Base-by-base conservation (phyloP, 2,797 vertebrate species). In the Manis javanica region DNA sequence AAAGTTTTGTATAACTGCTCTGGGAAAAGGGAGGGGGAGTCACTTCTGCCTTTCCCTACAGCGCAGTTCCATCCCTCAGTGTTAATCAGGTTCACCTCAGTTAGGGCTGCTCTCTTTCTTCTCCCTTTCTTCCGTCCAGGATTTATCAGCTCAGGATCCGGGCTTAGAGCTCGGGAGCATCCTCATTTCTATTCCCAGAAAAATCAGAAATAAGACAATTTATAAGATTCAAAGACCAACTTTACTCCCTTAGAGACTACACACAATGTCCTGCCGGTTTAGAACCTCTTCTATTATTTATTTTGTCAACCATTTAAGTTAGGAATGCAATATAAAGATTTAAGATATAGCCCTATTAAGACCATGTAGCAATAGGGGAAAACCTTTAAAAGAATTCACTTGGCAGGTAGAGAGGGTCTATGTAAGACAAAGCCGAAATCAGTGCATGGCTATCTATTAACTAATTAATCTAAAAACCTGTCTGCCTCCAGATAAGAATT, bases 401-500 rank as follows among this genome's bases (percentile, higher is more conserved):
- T 86, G 59, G 46, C 55, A 71, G 53, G 23, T 26, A 86, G 83
- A 94, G 59, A 90, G 91, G 34, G 71, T 19, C 51, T 85, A 5
- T 78, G 9, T 66, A 69, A 93, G 29, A 39, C 63, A 66, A 83
- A 95, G 13, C 53, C 31, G 34, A 89, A 78, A 46, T 64, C 26
- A 63, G 46, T 63, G 23, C 51, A 46, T 71, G 26, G 31, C 59
- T 89, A 89, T 78, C 53, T 82, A 11, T 93, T 90, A 97, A 93
- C 66, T 74, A 19, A 61, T 87, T 93, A 96, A 90, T 92, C 26
- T 26, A n/a, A 91, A 96, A 96, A 93, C 96, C 79, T 95, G 89
- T 87, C 95, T 92, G 81, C 95, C 71, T 93, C 34, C 42, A 92
- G 90, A 85, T 95, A 85, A 96, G 23, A 59, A n/a, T 91, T 90